phyloP scores from a whole-genome alignment of 2,113 vertebrate species.

The Myodes glareolus region DNA sequence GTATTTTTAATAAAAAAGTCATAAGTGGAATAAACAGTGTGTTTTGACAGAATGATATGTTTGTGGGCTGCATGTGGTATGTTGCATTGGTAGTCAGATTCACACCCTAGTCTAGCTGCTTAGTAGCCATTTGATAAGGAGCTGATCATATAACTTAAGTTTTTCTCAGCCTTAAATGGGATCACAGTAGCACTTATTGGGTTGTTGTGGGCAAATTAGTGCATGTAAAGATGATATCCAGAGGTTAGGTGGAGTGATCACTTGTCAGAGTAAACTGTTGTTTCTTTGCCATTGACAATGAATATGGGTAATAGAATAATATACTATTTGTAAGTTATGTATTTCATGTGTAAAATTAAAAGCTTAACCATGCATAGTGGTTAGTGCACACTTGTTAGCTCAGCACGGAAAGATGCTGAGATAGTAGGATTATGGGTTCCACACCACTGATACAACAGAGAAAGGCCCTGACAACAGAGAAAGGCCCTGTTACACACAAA shows the following conservation, averaged over 20 bases:
- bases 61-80: neutral
- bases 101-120: neutral
- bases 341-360: neutral
- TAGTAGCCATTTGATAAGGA: neutral
- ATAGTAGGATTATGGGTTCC: neutral
- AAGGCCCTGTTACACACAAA: too few relatives aligned
- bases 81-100: neutral
- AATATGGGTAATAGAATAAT: neutral
- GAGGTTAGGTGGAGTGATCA: neutral
- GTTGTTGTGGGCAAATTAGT: neutral
- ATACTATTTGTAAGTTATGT: neutral
- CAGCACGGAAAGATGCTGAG: neutral
- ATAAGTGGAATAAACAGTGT: neutral
- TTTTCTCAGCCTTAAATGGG: neutral
- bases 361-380: neutral
- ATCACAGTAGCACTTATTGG: neutral
- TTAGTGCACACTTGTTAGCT: neutral
- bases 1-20: neutral
- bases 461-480: neutral
- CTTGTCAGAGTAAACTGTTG: neutral
- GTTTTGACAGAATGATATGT: neutral
- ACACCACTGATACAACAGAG: neutral
- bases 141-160: neutral
- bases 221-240: neutral
- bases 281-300: neutral